Evolutionary conservation across 2,797 vertebrate species (phyloP), one percentile per base, ranked within the genome.

Genomic region (Tenualosa thibaudeaui): DNA sequence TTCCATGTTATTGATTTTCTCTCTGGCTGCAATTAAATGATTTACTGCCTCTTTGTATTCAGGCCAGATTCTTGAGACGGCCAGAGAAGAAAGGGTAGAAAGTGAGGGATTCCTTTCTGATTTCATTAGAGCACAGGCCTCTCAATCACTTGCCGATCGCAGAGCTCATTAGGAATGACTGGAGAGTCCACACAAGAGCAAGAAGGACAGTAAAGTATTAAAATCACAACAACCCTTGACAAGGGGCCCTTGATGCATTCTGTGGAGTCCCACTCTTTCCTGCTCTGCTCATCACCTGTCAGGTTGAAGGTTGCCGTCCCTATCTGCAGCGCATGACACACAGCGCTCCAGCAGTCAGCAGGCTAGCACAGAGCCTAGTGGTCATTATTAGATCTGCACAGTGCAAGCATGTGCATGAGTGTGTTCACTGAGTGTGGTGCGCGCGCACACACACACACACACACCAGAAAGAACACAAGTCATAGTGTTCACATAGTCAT

Each of bases 21-120:
- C 86, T 89, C 86, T 83, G 86, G 88, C 86, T 88, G 90, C 90
- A 89, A 86, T 90, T 90, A 87, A 91, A 86, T 85, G 89, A 88
- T 88, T 90, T 88, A 89, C 86, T 37, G 46, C 83, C 85, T 86
- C 82, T 90, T 89, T 90, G 88, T 89, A 91, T 91, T 86, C 89
- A 87, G 86, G 84, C 87, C 89, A 88, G 81, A 88, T 50, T 86
- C 88, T 83, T 58, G 86, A 84, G 85, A 89, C 62, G 87, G 85
- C 84, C 84, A 84, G 86, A 88, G 84, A 87, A 88, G 84, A 89
- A 85, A 88, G 81, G 62, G 81, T 86, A 89, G 85, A 62, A 78
- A 82, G 82, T 84, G 88, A 90, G 84, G 87, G 85, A 86, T 88
- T 49, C 82, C 83, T 88, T 89, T 91, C 82, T 87, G 85, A 90